Percentiles rank a stretch among this genome's conserved stretches.
Conservation (phyloP, 2,888 invertebrate genomes). For the Troides helena region DNA sequence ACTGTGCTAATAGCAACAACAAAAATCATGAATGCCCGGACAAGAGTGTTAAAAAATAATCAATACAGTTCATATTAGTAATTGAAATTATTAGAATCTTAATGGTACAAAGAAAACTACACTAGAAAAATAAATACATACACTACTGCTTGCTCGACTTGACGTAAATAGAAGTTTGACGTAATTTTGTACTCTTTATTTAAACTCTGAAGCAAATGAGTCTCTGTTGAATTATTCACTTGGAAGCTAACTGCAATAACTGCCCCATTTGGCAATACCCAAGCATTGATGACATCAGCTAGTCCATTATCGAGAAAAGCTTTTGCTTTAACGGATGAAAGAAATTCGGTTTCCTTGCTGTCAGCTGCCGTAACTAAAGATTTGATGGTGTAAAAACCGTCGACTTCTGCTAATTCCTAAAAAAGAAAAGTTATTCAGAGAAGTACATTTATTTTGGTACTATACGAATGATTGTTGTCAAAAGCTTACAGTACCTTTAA, state of each 20-base stretch:
- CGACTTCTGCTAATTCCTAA: conserved; percentile 82
- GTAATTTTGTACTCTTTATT: conserved; percentile 76
- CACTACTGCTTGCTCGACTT: conserved; percentile 90
- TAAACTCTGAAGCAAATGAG: conserved; percentile 33
- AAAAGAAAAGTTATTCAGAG: conserved; percentile 38
- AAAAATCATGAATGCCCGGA: no score
- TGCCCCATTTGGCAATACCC: conserved; percentile 88
- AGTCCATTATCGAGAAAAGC: conserved; percentile 87
- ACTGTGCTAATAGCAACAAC: no score
- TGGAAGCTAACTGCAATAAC: conserved; percentile 86
- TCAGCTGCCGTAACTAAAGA: conserved; percentile 84
- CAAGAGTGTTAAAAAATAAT: no score
- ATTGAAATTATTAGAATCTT: background rate
- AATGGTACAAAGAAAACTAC: background rate
- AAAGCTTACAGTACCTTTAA: conserved; percentile 70
- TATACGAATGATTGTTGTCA: conserved; percentile 19
- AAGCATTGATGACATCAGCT: conserved; percentile 88
- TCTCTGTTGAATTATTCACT: conserved; percentile 57
- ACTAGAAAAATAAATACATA: conserved; percentile 45
- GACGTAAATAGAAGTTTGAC: conserved; percentile 88
- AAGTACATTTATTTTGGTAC: background rate
- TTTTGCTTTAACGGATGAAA: conserved; percentile 90
- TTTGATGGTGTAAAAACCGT: conserved; percentile 88
- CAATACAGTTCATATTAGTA: background rate
- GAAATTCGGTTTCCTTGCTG: conserved; percentile 83